Percentiles rank a stretch among this genome's conserved stretches.
Conservation (phyloP, 2,888 invertebrate species). For the Pollenia griseotomentosa region DNA sequence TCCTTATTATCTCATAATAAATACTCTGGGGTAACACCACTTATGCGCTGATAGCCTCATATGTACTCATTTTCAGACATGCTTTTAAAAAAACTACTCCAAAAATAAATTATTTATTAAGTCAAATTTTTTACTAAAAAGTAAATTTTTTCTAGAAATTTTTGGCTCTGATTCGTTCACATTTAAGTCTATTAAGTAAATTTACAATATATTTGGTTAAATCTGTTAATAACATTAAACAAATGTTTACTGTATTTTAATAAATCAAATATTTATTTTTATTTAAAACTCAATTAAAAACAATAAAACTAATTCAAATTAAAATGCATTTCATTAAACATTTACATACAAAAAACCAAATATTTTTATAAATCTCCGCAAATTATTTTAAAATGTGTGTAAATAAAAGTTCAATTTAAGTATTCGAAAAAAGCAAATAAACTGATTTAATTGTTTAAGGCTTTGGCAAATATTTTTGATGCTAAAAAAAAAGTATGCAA, state of each 20-base stretch:
- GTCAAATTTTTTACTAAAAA: too few species aligned
- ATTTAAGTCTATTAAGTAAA: too few species aligned
- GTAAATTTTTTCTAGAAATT: too few species aligned
- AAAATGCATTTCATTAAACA: conserved; percentile 19
- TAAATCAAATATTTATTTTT: not conserved
- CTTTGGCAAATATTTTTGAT: conserved; percentile 16
- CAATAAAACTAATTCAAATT: conserved; percentile 13
- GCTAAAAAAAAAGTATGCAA: not conserved
- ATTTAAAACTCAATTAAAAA: not conserved
- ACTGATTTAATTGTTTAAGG: conserved; percentile 31
- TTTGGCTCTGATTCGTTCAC: too few species aligned
- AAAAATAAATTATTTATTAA: too few species aligned
- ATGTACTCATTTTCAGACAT: too few species aligned
- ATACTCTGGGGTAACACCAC: too few species aligned
- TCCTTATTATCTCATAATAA: too few species aligned
- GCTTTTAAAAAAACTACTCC: too few species aligned
- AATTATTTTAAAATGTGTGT: conserved; percentile 14
- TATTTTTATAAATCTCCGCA: conserved; percentile 7
- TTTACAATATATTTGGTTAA: too few species aligned
- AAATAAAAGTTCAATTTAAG: conserved; percentile 21
- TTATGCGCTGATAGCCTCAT: too few species aligned
- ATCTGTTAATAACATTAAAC: too few species aligned
- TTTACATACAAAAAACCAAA: conserved; percentile 1
- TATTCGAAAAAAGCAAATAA: conserved; percentile 24
- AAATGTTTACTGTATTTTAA: not conserved